Evolutionary conservation across 2,797 vertebrate species (phyloP).

Genomic region (Trachops cirrhosus): DNA sequence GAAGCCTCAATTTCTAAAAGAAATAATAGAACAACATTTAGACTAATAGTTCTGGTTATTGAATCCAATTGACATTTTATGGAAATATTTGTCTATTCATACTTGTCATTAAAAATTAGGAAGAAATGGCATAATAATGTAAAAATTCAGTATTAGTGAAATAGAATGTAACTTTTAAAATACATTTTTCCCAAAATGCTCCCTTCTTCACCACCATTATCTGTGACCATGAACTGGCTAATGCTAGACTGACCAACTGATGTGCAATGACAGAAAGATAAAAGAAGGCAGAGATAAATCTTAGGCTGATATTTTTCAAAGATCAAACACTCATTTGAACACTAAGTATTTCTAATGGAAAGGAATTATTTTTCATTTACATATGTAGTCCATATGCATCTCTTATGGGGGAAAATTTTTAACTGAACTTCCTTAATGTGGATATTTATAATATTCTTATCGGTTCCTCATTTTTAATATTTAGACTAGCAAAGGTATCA

Average conservation of each 20-base stretch:
- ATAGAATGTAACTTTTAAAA: not conserved
- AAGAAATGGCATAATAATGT: not conserved
- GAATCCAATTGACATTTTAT: not conserved
- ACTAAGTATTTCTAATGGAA: not conserved
- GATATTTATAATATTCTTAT: not conserved
- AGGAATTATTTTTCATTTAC: not conserved
- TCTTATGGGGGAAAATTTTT: not conserved
- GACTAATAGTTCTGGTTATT: not conserved
- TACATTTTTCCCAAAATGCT: not conserved
- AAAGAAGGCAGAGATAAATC: not conserved
- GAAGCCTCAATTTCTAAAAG: not conserved
- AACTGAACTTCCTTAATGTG: not conserved
- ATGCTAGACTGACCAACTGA: not conserved
- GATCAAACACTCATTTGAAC: not conserved
- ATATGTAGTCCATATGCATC: not conserved
- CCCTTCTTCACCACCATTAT: not conserved
- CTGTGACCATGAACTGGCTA: not conserved
- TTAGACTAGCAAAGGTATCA: not conserved
- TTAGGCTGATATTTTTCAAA: not conserved
- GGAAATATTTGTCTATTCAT: not conserved
- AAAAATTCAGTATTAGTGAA: not conserved
- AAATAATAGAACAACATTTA: not conserved
- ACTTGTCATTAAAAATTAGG: not conserved
- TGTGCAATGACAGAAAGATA: not conserved
- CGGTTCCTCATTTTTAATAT: not conserved